phyloP scores from a whole-genome alignment of 37 sponge, comb jelly and placozoan genomes.

The Halisarca cf. caerulea region DNA sequence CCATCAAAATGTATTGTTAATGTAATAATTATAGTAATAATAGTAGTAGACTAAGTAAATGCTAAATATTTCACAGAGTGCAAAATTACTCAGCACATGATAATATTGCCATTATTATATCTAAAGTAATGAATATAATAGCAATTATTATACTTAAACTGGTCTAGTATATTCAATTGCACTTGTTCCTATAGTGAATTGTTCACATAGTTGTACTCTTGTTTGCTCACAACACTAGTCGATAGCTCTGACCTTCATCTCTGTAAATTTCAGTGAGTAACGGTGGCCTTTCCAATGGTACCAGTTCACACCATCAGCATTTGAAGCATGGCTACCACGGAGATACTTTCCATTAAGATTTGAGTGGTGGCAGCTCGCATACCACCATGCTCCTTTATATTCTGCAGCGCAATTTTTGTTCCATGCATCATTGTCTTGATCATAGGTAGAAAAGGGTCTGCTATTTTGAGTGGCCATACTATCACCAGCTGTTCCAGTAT shows the following conservation, averaged over 20 bases:
- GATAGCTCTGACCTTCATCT: conserved; percentile 19
- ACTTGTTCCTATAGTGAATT: too few relatives aligned
- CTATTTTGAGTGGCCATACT: neutral
- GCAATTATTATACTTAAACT: too few relatives aligned
- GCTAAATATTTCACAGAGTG: too few relatives aligned
- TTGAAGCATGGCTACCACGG: neutral
- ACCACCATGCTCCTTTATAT: conserved; percentile 26
- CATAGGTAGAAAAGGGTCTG: neutral
- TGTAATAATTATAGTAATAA: too few relatives aligned
- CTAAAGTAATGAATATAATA: too few relatives aligned
- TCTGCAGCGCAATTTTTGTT: neutral
- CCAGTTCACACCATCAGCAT: conserved; percentile 31
- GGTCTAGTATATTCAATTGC: too few relatives aligned
- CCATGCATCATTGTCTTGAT: conserved; percentile 1
- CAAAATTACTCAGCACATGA: too few relatives aligned
- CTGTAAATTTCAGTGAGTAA: conserved; percentile 24
- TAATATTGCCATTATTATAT: too few relatives aligned
- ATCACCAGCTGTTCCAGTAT: conserved; percentile 14
- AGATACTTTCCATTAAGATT: conserved; percentile 27
- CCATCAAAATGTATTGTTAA: too few relatives aligned
- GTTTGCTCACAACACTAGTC: too few relatives aligned
- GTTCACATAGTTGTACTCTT: too few relatives aligned
- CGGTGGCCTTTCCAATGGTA: neutral
- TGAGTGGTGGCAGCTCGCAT: neutral
- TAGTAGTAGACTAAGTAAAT: too few relatives aligned